Conservation (phyloP, 2,888 invertebrate genomes). For the Andrena flavipes region DNA sequence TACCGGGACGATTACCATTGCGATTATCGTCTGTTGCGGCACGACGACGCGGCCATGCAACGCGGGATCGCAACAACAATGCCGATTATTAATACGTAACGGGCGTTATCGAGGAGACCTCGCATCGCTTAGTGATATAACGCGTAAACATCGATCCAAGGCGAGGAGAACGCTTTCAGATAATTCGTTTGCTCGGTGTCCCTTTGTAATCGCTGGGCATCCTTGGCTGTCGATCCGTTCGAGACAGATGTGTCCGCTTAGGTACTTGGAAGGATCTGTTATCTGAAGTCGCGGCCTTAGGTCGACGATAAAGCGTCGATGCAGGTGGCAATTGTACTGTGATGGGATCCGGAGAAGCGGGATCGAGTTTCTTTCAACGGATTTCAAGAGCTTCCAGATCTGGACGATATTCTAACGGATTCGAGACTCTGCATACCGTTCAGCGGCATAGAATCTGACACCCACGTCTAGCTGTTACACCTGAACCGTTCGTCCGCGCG, state of each 20-base stretch:
- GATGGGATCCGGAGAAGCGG: no score
- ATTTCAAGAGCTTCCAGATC: no score
- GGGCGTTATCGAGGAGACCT: constrained; percentile 33
- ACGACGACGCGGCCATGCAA: not conserved
- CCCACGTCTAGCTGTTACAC: not conserved
- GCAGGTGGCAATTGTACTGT: not conserved
- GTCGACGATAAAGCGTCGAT: constrained; percentile 39
- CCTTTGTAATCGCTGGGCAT: not conserved
- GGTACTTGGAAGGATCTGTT: no score
- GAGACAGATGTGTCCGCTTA: not conserved
- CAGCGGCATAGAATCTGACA: constrained; percentile 6
- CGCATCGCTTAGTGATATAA: constrained; percentile 36
- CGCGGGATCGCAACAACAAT: constrained; percentile 27
- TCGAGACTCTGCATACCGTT: not conserved
- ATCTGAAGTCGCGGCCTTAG: constrained; percentile 11
- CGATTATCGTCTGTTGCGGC: constrained; percentile 34
- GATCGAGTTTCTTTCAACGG: no score
- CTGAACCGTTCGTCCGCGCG: not conserved
- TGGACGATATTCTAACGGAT: no score
- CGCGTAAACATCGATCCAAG: constrained; percentile 49
- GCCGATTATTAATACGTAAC: constrained; percentile 52
- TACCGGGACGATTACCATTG: constrained; percentile 30
- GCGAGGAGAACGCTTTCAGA: constrained; percentile 28
- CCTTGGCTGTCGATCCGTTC: not conserved
- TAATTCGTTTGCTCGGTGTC: constrained; percentile 31